Conservation (phyloP, 2,888 invertebrate species). For the Cantharis rustica region DNA sequence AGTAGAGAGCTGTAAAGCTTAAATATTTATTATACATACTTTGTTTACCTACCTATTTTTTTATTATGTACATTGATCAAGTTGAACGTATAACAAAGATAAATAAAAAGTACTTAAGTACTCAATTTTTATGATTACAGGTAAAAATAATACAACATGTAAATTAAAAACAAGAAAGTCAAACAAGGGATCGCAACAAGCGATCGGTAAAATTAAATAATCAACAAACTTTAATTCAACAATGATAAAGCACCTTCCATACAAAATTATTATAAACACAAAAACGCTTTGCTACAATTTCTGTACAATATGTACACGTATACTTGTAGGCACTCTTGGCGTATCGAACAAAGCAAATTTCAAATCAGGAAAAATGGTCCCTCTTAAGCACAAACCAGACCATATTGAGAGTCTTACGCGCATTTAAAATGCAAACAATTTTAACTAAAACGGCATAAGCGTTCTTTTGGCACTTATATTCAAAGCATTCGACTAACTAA, state of each 20-base stretch:
- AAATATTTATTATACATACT: constrained; percentile 6
- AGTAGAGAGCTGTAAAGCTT: constrained; percentile 16
- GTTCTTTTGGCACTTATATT: constrained; percentile 14
- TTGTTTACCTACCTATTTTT: constrained; percentile 7
- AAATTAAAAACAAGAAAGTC: not conserved
- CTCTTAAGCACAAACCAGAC: constrained; percentile 13
- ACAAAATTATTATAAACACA: not conserved
- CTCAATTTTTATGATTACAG: not conserved
- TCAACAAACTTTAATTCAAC: not conserved
- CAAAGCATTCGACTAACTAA: not conserved
- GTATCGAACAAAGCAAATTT: constrained; percentile 5
- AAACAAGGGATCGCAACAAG: not conserved
- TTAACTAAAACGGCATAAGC: not conserved
- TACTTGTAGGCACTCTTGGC: constrained; percentile 27
- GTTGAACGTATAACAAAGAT: constrained; percentile 1
- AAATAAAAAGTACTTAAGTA: not conserved
- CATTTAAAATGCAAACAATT: not conserved
- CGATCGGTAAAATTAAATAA: not conserved
- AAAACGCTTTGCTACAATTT: not conserved
- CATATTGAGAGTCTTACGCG: not conserved
- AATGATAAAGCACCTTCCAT: not conserved
- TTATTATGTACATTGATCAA: constrained; percentile 6
- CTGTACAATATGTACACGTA: constrained; percentile 5
- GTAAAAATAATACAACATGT: not conserved
- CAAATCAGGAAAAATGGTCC: constrained; percentile 12